Conservation (phyloP, 2,888 invertebrate species). For the Noctua janthe region DNA sequence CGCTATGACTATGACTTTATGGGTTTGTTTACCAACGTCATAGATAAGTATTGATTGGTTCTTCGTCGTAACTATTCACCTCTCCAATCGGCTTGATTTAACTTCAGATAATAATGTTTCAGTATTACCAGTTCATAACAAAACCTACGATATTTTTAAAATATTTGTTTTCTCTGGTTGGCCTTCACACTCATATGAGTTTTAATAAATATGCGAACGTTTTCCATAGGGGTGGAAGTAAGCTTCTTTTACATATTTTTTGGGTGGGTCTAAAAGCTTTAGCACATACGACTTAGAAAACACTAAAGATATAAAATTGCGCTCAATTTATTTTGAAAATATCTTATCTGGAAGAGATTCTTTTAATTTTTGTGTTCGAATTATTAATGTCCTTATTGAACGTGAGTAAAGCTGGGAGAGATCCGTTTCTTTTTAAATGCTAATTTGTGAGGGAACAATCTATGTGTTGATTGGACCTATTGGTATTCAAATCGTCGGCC, state of each 20-base stretch:
- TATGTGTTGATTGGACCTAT: conserved; percentile 35
- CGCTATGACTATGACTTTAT: conserved; percentile 17
- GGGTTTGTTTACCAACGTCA: conserved; percentile 37
- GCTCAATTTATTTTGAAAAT: background rate
- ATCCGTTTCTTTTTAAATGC: conserved; percentile 26
- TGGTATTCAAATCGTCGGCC: conserved; percentile 41
- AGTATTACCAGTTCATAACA: background rate
- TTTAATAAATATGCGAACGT: background rate
- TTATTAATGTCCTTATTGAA: background rate
- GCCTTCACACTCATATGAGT: background rate
- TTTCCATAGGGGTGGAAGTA: background rate
- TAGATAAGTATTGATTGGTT: conserved; percentile 25
- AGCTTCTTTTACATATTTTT: conserved; percentile 5
- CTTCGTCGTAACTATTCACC: conserved; percentile 18
- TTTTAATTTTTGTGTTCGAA: background rate
- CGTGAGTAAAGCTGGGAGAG: background rate
- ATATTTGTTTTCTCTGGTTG: background rate
- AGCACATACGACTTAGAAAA: background rate
- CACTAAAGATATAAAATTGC: background rate
- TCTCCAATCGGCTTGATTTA: background rate
- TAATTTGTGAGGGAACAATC: conserved; percentile 27
- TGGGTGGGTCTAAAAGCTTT: background rate
- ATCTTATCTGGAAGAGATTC: background rate
- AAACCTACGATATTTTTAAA: background rate
- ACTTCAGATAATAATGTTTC: background rate